Base-by-base conservation (phyloP, 2,888 invertebrate genomes). In the Bombylius major region DNA sequence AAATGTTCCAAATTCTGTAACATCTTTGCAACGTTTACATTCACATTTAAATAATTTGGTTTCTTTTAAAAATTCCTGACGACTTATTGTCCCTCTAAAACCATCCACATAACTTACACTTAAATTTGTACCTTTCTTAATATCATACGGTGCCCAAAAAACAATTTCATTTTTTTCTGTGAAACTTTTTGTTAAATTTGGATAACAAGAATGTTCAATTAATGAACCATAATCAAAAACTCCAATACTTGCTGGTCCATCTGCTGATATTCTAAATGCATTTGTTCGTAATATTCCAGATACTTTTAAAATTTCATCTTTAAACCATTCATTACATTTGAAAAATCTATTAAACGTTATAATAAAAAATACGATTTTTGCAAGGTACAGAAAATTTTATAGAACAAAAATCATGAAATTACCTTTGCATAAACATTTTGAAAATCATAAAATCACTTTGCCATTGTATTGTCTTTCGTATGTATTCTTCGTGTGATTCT, bases 91-190 rank as follows among this genome's bases (percentile, higher is more conserved):
- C 47, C 89, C 88, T 89, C 89, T 90, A 44, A 89, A 72, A 0
- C 88, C 84, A 72, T 91, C 89, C 1, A 89, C 84, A 71, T 91
- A 91, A 69, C 87, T 88, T 53, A 90, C 88, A n/a, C 86, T 82
- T 36, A 91, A 70, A 72, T 88, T 86, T 0, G 82, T 73, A 0
- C 86, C 87, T 57, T 77, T 68, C 42, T 78, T 66, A 33, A 89
- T 83, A 48, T 72, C 67, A 0, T 72, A 71, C 0, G 84, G 83
- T 0, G 84, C 80, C 61, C 82, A 79, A 1, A 84, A 71, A 4
- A 87, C 64, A 42, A 84, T 72, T 23, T 80, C 78, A 0, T 86
- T 86, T 5, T 79, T 72, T 6, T 80, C 78, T 0, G 84, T 82
- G 69, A 90, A 90, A 62, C 85, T 88, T 74, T 91, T 90, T 53